phyloP scores from a whole-genome alignment of 92 coral and sea anemone species.

The Phenganax marumi region DNA sequence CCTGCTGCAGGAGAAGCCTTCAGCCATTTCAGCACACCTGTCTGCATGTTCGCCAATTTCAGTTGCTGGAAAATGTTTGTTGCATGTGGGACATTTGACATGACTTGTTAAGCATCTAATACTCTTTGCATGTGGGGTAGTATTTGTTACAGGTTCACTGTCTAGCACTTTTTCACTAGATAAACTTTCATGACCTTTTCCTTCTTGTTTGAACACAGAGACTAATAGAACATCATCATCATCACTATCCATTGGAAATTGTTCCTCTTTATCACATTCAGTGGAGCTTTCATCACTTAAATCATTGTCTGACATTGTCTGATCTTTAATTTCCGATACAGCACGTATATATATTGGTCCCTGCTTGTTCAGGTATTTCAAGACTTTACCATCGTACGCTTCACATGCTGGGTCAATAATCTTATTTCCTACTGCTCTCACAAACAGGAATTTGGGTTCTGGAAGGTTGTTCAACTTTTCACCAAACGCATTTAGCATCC shows the following conservation, averaged over 20 bases:
- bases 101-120: not conserved
- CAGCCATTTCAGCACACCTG: not conserved
- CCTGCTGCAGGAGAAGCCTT: not conserved
- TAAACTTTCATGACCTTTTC: not conserved
- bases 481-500: not conserved
- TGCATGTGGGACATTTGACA: constrained; percentile 20
- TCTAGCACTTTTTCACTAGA: not conserved
- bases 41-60: constrained; percentile 1
- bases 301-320: not conserved
- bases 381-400: not conserved
- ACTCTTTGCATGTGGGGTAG: not conserved
- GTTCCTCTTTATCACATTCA: not conserved
- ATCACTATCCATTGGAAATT: constrained; percentile 7
- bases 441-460: constrained; percentile 1
- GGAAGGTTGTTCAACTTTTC: constrained; percentile 1
- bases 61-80: not conserved
- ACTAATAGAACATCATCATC: not conserved
- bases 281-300: not conserved
- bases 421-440: not conserved
- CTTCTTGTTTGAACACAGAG: constrained; percentile 7
- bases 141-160: not conserved
- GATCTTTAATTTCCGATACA: not conserved
- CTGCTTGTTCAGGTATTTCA: constrained; percentile 24
- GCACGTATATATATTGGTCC: constrained; percentile 19
- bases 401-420: constrained; percentile 9